Evolutionary conservation across 1,140 invertebrate genomes (phyloP).

Genomic region (Tyrophagus putrescentiae): DNA sequence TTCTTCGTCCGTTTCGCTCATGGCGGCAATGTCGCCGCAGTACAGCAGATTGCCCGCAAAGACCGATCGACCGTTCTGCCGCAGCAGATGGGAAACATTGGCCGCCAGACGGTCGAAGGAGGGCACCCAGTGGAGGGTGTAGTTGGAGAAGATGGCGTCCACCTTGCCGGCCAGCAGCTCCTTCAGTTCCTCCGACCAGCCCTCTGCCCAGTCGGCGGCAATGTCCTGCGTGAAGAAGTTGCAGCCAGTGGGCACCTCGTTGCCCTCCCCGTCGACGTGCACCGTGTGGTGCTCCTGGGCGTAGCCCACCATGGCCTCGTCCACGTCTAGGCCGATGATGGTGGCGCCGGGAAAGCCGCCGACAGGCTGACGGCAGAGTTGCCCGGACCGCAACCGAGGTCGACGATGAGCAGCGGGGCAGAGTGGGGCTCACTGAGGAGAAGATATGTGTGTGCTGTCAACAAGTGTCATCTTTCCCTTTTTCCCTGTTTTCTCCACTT

Average conservation of each 20-base stretch:
- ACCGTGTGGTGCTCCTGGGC: neutral
- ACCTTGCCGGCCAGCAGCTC: neutral
- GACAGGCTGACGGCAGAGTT: constrained; percentile 9
- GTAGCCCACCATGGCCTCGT: neutral
- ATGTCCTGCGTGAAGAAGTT: constrained; percentile 10
- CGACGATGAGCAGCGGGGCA: constrained; percentile 6
- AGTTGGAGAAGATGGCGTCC: constrained; percentile 12
- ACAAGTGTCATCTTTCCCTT: too few species aligned
- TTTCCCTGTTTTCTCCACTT: neutral
- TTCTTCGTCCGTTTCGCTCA: neutral
- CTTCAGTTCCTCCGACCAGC: constrained; percentile 6
- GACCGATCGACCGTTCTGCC: neutral
- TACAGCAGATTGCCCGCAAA: constrained; percentile 12
- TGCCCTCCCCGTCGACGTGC: neutral
- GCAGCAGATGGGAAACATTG: constrained; percentile 3
- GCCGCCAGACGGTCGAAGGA: neutral
- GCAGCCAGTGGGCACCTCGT: neutral
- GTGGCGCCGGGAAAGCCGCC: neutral
- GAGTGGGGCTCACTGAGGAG: too few species aligned
- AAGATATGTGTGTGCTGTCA: too few species aligned
- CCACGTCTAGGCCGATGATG: constrained; percentile 13
- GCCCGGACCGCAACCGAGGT: constrained; percentile 23
- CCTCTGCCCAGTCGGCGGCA: neutral
- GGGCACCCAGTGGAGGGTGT: constrained; percentile 13
- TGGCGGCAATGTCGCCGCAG: neutral